These are phyloP conservation scores for Thaumatotibia leucotreta DNA, from an alignment of 1,140 invertebrate species.

Conservation along the genomic window DNA sequence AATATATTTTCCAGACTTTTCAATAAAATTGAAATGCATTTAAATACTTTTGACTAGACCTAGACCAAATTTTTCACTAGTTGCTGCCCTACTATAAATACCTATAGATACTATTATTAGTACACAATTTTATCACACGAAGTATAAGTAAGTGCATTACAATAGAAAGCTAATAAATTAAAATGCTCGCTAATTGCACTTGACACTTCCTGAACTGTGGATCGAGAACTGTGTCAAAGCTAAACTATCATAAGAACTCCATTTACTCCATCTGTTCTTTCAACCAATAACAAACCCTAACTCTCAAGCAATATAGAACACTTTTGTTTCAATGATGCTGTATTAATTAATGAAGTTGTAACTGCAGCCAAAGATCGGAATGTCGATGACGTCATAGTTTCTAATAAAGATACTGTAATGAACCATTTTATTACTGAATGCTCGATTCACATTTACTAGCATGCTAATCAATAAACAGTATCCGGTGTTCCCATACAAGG, in stretches of 20 bases:
- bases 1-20: no score
- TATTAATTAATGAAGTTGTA: slow-evolving; percentile 12
- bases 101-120: no score
- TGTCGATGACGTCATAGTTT: slow-evolving; percentile 4
- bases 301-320: background rate
- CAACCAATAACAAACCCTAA: background rate
- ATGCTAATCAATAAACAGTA: slow-evolving; percentile 1
- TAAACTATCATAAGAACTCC: slow-evolving; percentile 1
- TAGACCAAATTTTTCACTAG: no score
- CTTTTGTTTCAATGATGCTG: background rate
- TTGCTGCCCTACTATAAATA: no score
- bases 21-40: no score
- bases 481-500: background rate
- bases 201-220: slow-evolving; percentile 37
- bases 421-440: slow-evolving; percentile 10
- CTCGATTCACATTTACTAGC: background rate
- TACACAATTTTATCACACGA: background rate
- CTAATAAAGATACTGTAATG: slow-evolving; percentile 5
- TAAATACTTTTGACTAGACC: no score
- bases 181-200: slow-evolving; percentile 35
- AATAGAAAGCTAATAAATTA: slow-evolving; percentile 1
- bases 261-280: background rate
- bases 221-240: slow-evolving; percentile 2
- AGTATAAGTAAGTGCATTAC: background rate
- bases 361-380: slow-evolving; percentile 10